Evolutionary conservation across 1,140 invertebrate species (phyloP), one percentile per base, ranked within the genome.

Genomic region (Aphis gossypii): DNA sequence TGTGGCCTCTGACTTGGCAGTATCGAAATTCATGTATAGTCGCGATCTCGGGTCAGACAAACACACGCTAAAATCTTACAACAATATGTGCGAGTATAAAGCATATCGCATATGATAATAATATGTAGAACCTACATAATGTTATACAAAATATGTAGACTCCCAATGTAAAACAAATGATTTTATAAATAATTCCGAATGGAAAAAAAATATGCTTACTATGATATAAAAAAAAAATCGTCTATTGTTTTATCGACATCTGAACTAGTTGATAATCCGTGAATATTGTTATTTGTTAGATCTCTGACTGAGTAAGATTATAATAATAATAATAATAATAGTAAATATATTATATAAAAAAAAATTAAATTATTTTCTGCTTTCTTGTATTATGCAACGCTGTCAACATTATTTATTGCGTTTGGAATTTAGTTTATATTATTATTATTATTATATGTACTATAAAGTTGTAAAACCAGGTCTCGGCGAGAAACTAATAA

Each of bases 21-120:
- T 68, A 91, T 91, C 90, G 41, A 92, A 92, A 92, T 83, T 51
- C 76, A 14, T 76, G n/a, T 76, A 76, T 35, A 48, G 76, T 35
- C 38, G 23, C 46, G 23, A 48, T 92, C 44, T 83, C 21, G 46
- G 91, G 46, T 83, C 91, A 38, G 18, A 84, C 44, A 4, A 51
- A 83, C n/a, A n/a, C 76, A 23, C 21, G 44, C 44, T 35, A 82
- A 82, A 82, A 46, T 82, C 20, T 82, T 44, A 35, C 44, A 76
- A 76, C 60, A 76, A 76, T 76, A n/a, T 76, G 21, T 35, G 56
- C 2, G 68, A 44, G 90, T 51, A 86, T 86, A 90, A 46, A 35
- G 60, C 35, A 44, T 90, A 35, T 35, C 48, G 20, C 48, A 35
- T 88, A 21, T 41, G 3, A 41, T 44, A 83, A 18, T 44, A 25